A percentile compares a stretch with the other conserved stretches of the same genome.
These are phyloP conservation scores for Ecliptopera silaceata DNA, from an alignment of 2,888 invertebrate genomes.

Conservation along the genomic window DNA sequence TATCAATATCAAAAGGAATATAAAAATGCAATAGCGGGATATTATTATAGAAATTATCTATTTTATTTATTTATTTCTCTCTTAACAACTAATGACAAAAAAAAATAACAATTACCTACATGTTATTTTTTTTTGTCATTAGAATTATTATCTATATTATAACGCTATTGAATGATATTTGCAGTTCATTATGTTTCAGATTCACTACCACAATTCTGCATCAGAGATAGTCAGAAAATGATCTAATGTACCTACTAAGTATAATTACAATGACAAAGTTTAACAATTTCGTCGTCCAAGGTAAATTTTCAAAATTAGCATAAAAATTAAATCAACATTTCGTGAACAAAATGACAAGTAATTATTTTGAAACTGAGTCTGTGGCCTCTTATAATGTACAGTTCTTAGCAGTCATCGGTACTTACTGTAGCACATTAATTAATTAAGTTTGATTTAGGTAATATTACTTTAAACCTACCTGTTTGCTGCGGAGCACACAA, in stretches of 20 bases:
- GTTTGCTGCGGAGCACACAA: no score
- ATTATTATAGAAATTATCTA: no score
- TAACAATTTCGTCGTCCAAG: slow-evolving; percentile 34
- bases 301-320: slow-evolving; percentile 46
- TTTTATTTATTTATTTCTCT: no score
- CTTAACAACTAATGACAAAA: no score
- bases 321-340: slow-evolving; percentile 57
- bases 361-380: slow-evolving; percentile 62
- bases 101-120: no score
- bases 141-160: no score
- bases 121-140: no score
- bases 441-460: not conserved
- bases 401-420: slow-evolving; percentile 4
- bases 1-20: no score
- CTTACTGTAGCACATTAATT: not conserved
- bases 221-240: slow-evolving; percentile 7
- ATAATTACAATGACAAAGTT: slow-evolving; percentile 27
- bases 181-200: no score
- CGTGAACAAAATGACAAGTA: slow-evolving; percentile 58
- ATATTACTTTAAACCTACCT: not conserved
- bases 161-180: no score
- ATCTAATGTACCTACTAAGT: slow-evolving; percentile 24
- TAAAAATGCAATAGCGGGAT: no score
- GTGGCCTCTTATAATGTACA: slow-evolving; percentile 55
- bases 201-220: not conserved